Evolutionary conservation across 1,140 invertebrate genomes (phyloP).

Genomic region (Drosophila punjabiensis): DNA sequence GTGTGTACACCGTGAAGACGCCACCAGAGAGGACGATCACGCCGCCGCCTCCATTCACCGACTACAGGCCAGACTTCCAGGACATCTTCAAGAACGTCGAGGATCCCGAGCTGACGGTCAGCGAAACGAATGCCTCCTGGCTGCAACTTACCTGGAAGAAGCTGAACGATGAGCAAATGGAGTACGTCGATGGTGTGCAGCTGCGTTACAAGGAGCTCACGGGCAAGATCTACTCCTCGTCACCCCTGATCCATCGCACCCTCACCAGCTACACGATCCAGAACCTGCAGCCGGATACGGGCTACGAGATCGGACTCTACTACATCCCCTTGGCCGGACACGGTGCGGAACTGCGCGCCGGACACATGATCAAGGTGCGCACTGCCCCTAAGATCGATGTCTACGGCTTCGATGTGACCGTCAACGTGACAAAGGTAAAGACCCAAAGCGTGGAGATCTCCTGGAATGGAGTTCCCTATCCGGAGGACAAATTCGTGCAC

Average conservation of each 20-base stretch:
- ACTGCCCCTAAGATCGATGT: constrained; percentile 89
- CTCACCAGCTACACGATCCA: constrained; percentile 90
- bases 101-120: constrained; percentile 90
- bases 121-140: constrained; percentile 91
- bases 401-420: constrained; percentile 92
- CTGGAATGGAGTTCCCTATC: constrained; percentile 94
- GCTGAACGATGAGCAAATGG: constrained; percentile 92
- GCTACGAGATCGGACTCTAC: constrained; percentile 91
- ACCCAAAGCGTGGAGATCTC: constrained; percentile 91
- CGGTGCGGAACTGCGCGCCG: constrained; percentile 90
- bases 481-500: constrained; percentile 95
- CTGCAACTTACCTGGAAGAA: constrained; percentile 93
- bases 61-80: constrained; percentile 83
- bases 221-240: constrained; percentile 90
- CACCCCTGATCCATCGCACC: constrained; percentile 90
- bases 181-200: constrained; percentile 88
- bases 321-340: constrained; percentile 92
- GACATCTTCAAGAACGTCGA: constrained; percentile 82
- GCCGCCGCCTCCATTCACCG: constrained; percentile 77
- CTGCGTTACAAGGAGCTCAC: constrained; percentile 90
- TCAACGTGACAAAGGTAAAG: constrained; percentile 91
- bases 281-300: constrained; percentile 89
- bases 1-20: constrained; percentile 90
- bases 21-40: constrained; percentile 85
- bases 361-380: constrained; percentile 88